Evolutionary conservation across 1,140 invertebrate genomes (phyloP).

Genomic region (Lutraria rhynchaena): DNA sequence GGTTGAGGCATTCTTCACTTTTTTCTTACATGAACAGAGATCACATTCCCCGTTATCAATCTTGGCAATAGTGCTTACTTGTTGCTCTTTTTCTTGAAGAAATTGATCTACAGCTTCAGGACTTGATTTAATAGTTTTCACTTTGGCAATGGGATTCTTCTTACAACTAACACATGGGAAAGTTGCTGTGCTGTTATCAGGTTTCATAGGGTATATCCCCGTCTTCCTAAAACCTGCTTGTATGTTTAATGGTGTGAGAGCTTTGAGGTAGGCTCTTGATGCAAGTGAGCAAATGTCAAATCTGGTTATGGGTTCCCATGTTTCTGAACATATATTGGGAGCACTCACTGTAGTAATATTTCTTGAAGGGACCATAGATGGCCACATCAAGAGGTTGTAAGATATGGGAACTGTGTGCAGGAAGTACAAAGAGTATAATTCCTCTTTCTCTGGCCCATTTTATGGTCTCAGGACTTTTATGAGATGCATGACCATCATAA

Average conservation of each 20-base stretch:
- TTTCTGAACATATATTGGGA: not conserved
- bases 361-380: conserved; percentile 30
- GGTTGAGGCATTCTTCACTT: not conserved
- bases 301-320: conserved; percentile 12
- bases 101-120: conserved; percentile 17
- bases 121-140: conserved; percentile 3
- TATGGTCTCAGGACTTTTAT: not conserved
- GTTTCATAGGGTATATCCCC: conserved; percentile 27
- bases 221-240: conserved; percentile 17
- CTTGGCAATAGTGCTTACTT: not conserved
- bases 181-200: not conserved
- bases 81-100: not conserved
- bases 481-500: conserved; percentile 30
- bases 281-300: conserved; percentile 21
- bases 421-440: conserved; percentile 48
- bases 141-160: conserved; percentile 27
- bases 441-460: conserved; percentile 35
- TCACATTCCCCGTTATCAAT: not conserved
- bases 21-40: not conserved
- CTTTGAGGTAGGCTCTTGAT: conserved; percentile 31
- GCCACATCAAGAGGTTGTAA: conserved; percentile 45
- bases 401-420: conserved; percentile 43
- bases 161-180: conserved; percentile 36
- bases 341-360: conserved; percentile 25
- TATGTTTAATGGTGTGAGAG: conserved; percentile 23